Evolutionary conservation across 1,140 invertebrate species (phyloP).

Genomic region (Stegodyphus mimosarum): DNA sequence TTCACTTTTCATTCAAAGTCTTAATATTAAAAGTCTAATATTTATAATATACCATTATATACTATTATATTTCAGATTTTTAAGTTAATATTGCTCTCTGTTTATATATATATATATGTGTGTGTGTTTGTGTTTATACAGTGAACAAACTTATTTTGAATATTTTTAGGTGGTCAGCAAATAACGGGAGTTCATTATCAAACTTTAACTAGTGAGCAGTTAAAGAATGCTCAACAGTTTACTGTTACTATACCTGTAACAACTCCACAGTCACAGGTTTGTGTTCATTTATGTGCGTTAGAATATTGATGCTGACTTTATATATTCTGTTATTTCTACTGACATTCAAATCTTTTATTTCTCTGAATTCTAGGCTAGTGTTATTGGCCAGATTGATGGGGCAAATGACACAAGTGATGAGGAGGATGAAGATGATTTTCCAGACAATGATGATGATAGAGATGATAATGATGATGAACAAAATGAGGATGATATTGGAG

Average conservation of each 20-base stretch:
- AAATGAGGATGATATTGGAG: slow-evolving; percentile 75
- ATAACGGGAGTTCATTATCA: slow-evolving; percentile 46
- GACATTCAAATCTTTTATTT: background rate
- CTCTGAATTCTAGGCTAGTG: slow-evolving; percentile 54
- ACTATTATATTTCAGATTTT: too few species aligned
- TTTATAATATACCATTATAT: too few species aligned
- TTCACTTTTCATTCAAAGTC: too few species aligned
- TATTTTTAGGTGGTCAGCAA: slow-evolving; percentile 43
- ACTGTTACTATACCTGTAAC: slow-evolving; percentile 50
- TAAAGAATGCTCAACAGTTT: slow-evolving; percentile 56
- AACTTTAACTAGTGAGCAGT: slow-evolving; percentile 37
- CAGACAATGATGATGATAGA: slow-evolving; percentile 67
- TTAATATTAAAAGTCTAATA: too few species aligned
- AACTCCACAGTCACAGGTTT: slow-evolving; percentile 38
- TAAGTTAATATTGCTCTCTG: too few species aligned
- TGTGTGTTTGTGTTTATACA: too few species aligned
- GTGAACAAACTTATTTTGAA: background rate
- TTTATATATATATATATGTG: background rate
- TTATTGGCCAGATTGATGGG: slow-evolving; percentile 69
- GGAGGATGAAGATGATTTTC: slow-evolving; percentile 56
- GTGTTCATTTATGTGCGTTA: background rate
- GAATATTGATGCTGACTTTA: background rate
- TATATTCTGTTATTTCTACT: background rate
- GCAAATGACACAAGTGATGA: slow-evolving; percentile 66
- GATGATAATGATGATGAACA: slow-evolving; percentile 76